phyloP scores from a whole-genome alignment of 2,797 vertebrate genomes.

The Sardinella longiceps region DNA sequence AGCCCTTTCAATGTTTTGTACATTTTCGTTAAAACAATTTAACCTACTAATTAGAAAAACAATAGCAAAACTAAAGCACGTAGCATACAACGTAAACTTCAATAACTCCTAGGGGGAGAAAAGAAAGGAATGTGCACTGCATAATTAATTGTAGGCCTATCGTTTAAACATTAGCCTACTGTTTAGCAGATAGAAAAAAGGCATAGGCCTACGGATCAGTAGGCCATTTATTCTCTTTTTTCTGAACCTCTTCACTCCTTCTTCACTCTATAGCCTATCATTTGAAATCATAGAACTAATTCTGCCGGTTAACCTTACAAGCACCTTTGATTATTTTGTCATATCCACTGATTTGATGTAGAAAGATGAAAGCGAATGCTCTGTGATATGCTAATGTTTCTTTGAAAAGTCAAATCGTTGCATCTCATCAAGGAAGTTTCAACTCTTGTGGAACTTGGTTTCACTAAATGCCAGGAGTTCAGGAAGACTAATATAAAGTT shows the following conservation, averaged over 20 bases:
- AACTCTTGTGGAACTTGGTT: neutral
- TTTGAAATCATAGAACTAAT: neutral
- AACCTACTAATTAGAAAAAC: too few species aligned
- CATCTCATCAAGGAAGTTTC: constrained; percentile 7
- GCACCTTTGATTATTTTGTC: neutral
- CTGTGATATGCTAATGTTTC: neutral
- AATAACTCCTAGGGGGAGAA: too few species aligned
- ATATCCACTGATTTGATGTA: neutral
- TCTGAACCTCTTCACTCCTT: neutral
- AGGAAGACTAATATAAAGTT: neutral
- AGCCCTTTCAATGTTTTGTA: too few species aligned
- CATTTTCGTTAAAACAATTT: neutral
- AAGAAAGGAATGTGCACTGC: too few species aligned
- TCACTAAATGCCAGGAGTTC: neutral
- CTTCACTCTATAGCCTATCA: neutral
- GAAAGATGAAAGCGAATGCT: neutral
- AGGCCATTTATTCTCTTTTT: neutral
- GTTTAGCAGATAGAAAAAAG: too few species aligned
- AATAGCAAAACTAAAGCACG: too few species aligned
- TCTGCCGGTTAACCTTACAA: neutral
- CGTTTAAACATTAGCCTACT: too few species aligned
- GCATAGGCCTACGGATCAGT: too few species aligned
- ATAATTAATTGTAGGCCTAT: too few species aligned
- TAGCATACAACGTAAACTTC: too few species aligned
- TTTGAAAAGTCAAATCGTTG: neutral